These are phyloP conservation scores for Craseonycteris thonglongyai DNA, from an alignment of 2,113 vertebrate species.

Conservation along the genomic window DNA sequence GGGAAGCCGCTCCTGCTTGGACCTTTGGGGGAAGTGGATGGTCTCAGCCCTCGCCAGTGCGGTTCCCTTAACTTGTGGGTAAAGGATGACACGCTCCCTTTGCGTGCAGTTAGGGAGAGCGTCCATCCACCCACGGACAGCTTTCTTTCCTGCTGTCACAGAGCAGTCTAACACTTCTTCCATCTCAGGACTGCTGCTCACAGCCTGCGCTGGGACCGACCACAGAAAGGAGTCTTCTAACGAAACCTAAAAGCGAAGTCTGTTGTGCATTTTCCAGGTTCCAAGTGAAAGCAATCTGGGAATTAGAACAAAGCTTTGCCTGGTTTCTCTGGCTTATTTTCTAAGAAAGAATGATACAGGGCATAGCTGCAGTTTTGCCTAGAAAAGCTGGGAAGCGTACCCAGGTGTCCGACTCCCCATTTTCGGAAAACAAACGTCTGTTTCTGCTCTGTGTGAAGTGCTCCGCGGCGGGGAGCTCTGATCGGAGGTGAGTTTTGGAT, in stretches of 20 bases:
- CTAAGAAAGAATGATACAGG: constrained; percentile 1
- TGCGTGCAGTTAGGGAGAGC: neutral
- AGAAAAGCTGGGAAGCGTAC: neutral
- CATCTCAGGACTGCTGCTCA: neutral
- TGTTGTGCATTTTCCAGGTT: neutral
- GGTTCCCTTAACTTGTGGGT: neutral
- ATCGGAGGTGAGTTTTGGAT: neutral
- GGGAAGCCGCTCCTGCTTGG: neutral
- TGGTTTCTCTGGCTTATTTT: neutral
- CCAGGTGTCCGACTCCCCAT: constrained; percentile 3
- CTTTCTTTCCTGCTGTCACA: neutral
- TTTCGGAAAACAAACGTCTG: neutral
- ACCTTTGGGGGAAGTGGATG: neutral
- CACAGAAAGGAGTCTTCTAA: neutral
- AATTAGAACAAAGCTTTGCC: constrained; percentile 30
- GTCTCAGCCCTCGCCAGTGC: neutral
- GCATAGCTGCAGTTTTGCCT: neutral
- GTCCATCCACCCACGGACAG: neutral
- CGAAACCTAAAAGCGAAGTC: constrained; percentile 33
- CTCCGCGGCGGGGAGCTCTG: neutral
- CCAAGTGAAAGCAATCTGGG: neutral
- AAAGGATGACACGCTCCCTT: neutral
- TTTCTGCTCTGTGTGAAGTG: neutral
- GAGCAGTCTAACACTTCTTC: neutral
- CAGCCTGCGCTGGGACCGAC: constrained; percentile 12